Conservation (phyloP, 1,140 invertebrate genomes). For the Druon quercuslanigerum region DNA sequence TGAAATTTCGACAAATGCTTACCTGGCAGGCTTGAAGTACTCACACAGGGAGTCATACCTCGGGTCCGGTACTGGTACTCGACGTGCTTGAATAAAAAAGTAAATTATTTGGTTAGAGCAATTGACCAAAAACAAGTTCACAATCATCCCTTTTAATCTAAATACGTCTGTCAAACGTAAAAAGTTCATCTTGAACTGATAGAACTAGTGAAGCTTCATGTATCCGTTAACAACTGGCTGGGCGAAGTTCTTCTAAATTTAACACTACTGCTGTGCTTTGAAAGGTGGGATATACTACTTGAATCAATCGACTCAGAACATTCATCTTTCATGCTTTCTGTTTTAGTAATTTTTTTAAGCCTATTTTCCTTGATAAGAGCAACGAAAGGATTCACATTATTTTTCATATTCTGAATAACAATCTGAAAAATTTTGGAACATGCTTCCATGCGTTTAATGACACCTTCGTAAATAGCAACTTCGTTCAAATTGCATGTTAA, state of each 20-base stretch:
- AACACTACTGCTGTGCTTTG: background rate
- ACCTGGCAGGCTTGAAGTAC: slow-evolving; percentile 96
- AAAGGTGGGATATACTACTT: background rate
- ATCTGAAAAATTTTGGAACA: slow-evolving; percentile 65
- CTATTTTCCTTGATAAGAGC: background rate
- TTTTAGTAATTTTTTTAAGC: background rate
- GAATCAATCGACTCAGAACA: background rate
- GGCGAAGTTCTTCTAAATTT: slow-evolving; percentile 43
- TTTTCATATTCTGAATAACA: slow-evolving; percentile 37
- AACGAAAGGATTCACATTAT: slow-evolving; percentile 37
- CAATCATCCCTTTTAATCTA: too few species aligned
- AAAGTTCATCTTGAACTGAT: background rate
- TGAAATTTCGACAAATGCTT: slow-evolving; percentile 63
- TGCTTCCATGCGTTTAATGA: slow-evolving; percentile 64
- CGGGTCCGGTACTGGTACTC: slow-evolving; percentile 97
- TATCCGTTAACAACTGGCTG: slow-evolving; percentile 33
- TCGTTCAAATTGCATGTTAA: slow-evolving; percentile 43
- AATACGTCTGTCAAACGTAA: too few species aligned
- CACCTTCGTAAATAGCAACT: slow-evolving; percentile 65
- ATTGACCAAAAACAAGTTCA: background rate
- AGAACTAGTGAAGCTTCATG: background rate
- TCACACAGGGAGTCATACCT: slow-evolving; percentile 96
- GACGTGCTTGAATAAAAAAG: slow-evolving; percentile 83
- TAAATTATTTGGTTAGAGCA: slow-evolving; percentile 52
- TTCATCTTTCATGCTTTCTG: background rate